Conservation (phyloP, 2,888 invertebrate species). For the Stenotaenia linearis region DNA sequence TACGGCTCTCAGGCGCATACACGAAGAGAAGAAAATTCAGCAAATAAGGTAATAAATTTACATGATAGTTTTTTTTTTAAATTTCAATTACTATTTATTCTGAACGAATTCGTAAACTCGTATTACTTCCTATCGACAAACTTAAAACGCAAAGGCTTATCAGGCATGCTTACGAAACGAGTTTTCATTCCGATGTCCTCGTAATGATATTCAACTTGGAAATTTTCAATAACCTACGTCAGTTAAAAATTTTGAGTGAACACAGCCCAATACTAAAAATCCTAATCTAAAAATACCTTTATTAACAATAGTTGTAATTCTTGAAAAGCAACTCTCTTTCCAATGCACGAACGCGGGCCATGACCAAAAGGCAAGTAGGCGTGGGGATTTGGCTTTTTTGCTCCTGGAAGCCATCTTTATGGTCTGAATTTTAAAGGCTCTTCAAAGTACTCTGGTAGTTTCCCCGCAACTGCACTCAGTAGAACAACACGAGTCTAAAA, state of each 20-base stretch:
- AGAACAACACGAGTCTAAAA: neutral
- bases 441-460: constrained; percentile 54
- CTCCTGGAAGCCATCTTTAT: constrained; percentile 62
- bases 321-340: neutral
- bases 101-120: no score
- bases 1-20: no score
- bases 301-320: neutral
- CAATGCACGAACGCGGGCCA: neutral
- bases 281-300: neutral
- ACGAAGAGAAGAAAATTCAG: no score
- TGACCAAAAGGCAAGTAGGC: neutral
- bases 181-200: constrained; percentile 58
- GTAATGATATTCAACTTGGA: constrained; percentile 61
- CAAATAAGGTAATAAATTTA: no score
- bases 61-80: no score
- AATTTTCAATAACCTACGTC: constrained; percentile 58
- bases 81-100: no score
- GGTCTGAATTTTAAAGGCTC: constrained; percentile 62
- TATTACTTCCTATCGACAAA: constrained; percentile 52
- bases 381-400: neutral
- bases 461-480: neutral
- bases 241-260: neutral
- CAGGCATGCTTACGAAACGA: constrained; percentile 57
- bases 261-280: no score
- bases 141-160: constrained; percentile 58